phyloP scores from a whole-genome alignment of 2,888 invertebrate species.

The Andrena camellia region DNA sequence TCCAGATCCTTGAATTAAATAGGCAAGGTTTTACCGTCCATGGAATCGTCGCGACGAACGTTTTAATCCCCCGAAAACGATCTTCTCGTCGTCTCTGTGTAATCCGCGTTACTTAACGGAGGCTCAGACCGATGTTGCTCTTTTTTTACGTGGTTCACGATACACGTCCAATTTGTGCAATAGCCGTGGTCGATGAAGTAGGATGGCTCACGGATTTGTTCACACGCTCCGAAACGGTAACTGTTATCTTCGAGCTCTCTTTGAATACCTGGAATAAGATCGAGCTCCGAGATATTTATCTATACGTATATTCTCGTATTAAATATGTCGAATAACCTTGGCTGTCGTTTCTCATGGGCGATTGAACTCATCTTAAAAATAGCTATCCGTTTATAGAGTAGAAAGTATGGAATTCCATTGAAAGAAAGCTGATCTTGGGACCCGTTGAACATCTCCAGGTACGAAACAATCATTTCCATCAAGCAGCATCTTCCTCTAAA shows the following conservation, averaged over 20 bases:
- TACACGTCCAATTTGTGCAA: background rate
- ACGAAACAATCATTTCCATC: background rate
- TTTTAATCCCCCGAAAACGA: conserved; percentile 46
- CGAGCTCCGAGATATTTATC: background rate
- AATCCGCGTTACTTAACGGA: conserved; percentile 27
- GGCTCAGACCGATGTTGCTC: background rate
- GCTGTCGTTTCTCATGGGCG: background rate
- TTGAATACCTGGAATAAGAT: background rate
- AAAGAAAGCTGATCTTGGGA: conserved; percentile 1
- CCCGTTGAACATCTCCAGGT: background rate
- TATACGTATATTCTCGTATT: too few species aligned
- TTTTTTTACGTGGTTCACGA: background rate
- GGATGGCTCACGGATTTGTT: background rate
- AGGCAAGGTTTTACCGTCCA: conserved; percentile 55
- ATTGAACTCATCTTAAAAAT: conserved; percentile 3
- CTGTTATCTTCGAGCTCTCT: background rate
- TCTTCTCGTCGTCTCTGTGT: conserved; percentile 32
- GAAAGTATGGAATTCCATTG: background rate
- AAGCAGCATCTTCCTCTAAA: background rate
- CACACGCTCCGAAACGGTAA: background rate
- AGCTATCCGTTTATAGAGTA: background rate
- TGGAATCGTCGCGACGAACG: conserved; percentile 30
- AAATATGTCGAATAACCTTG: background rate
- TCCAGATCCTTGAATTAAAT: conserved; percentile 67
- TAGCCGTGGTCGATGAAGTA: background rate